Base-by-base conservation (phyloP, 2,113 vertebrate species). In the Pithys albifrons region DNA sequence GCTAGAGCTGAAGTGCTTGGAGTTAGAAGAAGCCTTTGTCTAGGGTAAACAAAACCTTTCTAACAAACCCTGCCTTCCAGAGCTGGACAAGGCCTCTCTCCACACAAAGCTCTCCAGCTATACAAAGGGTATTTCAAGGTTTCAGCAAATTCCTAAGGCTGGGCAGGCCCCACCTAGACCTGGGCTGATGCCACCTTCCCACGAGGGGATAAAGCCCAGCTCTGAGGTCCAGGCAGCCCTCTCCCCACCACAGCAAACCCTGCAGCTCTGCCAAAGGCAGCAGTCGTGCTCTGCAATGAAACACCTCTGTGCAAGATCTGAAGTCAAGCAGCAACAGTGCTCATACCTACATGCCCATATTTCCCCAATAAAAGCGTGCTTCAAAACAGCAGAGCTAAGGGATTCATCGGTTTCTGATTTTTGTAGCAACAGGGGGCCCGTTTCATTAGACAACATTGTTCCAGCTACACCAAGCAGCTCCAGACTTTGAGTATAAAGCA, bases 361-460 rank as follows among this genome's bases (percentile, higher is more conserved):
- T 83, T 84, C 88, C 80, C 88, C 92, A 91, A 92, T 72, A 96
- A 81, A 94, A 91, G 65, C 9, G 0, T 13, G 52, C 88, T 91
- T 78, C 73, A 67, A 80, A 95, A 85, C 72, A 4, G 64, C 79
- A 24, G 13, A 75, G 61, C 76, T 39, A 45, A 58, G 35, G 52
- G 49, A 89, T 72, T 89, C 92, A 86, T 83, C 70, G 0, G 76
- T 59, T 95, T 90, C 93, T 90, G 82, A 92, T 93, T 96, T 96
- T 78, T 74, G 51, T 46, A 94, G 92, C 92, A 91, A 80, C 83
- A 74, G 90, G 94, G 67, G 71, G 69, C 73, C 88, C 8, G 18
- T 91, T 96, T 94, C 85, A 84, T 91, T 81, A 96, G 83, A 75
- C 79, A 88, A 83, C 59, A 83, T 79, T 85, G 87, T 93, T 96